Evolutionary conservation across 2,797 vertebrate species (phyloP), one percentile per base, ranked within the genome.

Genomic region (Nannoperca obscura): DNA sequence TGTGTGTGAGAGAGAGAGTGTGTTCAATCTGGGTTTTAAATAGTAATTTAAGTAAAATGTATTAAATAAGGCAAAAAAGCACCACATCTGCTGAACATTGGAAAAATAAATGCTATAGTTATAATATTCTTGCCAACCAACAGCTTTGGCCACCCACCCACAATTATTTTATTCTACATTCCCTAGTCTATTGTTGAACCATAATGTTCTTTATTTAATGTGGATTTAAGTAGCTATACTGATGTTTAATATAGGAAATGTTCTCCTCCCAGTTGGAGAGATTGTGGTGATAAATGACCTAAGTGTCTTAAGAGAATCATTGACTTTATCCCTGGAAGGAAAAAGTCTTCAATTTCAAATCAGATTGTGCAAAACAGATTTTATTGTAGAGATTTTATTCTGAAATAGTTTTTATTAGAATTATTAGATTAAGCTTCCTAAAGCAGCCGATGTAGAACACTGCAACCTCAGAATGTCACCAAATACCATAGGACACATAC

Each of bases 401-500:
- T 19, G 12, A 50, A 61, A 54, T 47, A 59, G 36, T 53, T 46
- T 46, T 17, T n/a, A 61, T 44, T 40, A 20, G n/a, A 65, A 44
- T 38, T 20, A 62, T 52, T 53, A 13, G 1, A 52, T 68, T 12
- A 12, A 53, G 8, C 32, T 74, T 57, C 24, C n/a, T 69, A 15
- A 71, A 57, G 22, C 15, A 20, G 5, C 10, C 17, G 11, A 49
- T 68, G 24, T 34, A 24, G 19, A 27, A 40, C 34, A 24, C 6
- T 17, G 40, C 36, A 36, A 46, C 24, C 17, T 68, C 27, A 60
- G 69, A 72, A 74, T 69, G 53, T 72, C 44, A 76, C 15, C 19
- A 67, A 52, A 71, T 32, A 44, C 50, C 32, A 58, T 5, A 4
- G 17, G 38, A 54, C n/a, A 64, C 4, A 1, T 9, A 36, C 3